phyloP scores from a whole-genome alignment of 2,113 vertebrate genomes.

The Dascyllus trimaculatus region DNA sequence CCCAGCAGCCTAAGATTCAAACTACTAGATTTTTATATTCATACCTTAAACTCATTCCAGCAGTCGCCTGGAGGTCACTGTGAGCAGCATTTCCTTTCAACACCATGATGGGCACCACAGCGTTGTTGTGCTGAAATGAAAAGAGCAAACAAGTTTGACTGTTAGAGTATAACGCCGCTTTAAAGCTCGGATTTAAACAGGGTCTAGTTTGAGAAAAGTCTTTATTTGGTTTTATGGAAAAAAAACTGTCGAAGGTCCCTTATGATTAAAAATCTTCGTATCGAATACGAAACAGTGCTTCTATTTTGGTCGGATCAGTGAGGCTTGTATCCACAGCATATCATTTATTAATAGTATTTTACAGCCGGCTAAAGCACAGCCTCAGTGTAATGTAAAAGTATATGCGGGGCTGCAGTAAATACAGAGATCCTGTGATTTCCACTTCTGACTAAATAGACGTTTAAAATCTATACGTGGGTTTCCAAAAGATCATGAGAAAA shows the following conservation, averaged over 20 bases:
- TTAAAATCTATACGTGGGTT: slow-evolving; percentile 43
- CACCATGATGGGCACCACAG: not conserved
- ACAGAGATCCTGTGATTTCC: slow-evolving; percentile 8
- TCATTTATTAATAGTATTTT: slow-evolving; percentile 70
- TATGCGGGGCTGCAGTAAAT: slow-evolving; percentile 32
- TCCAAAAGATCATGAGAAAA: slow-evolving; percentile 11
- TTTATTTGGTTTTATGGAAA: slow-evolving; percentile 37
- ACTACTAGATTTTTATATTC: slow-evolving; percentile 53
- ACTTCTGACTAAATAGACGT: slow-evolving; percentile 23
- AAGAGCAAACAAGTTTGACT: slow-evolving; percentile 25
- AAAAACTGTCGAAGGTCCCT: not conserved
- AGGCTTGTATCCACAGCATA: slow-evolving; percentile 51
- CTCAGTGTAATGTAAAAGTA: slow-evolving; percentile 42
- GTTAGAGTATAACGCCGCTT: slow-evolving; percentile 10
- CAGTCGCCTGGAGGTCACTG: slow-evolving; percentile 46
- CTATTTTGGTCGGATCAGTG: slow-evolving; percentile 51
- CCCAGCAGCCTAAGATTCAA: slow-evolving; percentile 30
- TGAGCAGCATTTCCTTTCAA: slow-evolving; percentile 25
- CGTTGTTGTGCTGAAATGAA: slow-evolving; percentile 39
- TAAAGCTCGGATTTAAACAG: slow-evolving; percentile 19
- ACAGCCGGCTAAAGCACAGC: slow-evolving; percentile 36
- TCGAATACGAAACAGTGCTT: slow-evolving; percentile 36
- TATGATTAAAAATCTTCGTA: slow-evolving; percentile 32
- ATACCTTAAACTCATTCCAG: slow-evolving; percentile 45
- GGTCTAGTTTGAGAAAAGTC: slow-evolving; percentile 39